Percentiles rank a stretch among this genome's conserved stretches.
phyloP scores from a whole-genome alignment of 2,888 invertebrate genomes.

The Rotaria magnacalcarata region DNA sequence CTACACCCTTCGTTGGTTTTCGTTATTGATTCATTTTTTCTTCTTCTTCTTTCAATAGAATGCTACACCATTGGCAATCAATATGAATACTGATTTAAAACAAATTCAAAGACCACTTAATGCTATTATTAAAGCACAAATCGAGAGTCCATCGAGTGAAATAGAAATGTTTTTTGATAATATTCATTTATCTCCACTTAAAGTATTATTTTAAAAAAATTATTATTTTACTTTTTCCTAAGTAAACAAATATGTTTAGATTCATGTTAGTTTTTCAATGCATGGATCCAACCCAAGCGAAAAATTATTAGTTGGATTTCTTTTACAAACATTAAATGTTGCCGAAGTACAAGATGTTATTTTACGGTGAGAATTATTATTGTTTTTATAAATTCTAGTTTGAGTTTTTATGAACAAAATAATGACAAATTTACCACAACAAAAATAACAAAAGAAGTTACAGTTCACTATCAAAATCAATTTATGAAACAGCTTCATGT shows the following conservation, averaged over 20 bases:
- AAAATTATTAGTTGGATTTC: constrained; percentile 18
- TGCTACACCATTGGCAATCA: neutral
- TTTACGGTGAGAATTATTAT: constrained; percentile 77
- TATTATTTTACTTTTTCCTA: too few relatives aligned
- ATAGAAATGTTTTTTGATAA: constrained; percentile 86
- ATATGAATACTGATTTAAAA: constrained; percentile 23
- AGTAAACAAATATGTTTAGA: constrained; percentile 52
- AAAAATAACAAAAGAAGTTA: constrained; percentile 35
- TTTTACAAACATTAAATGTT: constrained; percentile 25
- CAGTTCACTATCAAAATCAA: constrained; percentile 62
- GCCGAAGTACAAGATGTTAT: constrained; percentile 94
- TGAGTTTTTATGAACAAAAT: constrained; percentile 40
- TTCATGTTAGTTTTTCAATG: constrained; percentile 93
- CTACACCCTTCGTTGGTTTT: too few relatives aligned
- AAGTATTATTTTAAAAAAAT: constrained; percentile 58
- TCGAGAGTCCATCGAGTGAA: neutral
- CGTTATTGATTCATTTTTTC: neutral
- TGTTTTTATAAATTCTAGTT: constrained; percentile 17
- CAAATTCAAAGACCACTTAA: neutral
- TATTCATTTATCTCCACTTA: constrained; percentile 83
- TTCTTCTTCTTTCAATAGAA: neutral
- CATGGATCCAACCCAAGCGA: constrained; percentile 63
- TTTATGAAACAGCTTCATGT: constrained; percentile 92
- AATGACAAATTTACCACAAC: constrained; percentile 6
- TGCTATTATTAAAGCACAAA: constrained; percentile 15